phyloP scores from a whole-genome alignment of 2,113 vertebrate genomes.

The Ceyx margarethae region DNA sequence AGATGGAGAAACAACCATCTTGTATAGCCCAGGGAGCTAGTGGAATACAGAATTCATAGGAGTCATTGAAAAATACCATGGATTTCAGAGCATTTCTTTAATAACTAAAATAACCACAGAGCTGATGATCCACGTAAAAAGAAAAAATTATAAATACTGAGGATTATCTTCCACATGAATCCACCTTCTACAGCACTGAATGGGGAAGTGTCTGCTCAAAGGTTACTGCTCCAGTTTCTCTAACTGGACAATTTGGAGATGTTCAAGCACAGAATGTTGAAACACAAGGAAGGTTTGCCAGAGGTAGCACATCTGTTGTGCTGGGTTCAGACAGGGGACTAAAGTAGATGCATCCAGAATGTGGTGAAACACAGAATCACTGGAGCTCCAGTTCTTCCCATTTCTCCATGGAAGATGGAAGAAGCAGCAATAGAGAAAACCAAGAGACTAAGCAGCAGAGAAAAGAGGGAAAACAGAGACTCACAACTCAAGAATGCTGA shows the following conservation, averaged over 20 bases:
- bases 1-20: neutral
- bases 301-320: neutral
- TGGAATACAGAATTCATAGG: neutral
- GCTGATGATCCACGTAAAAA: neutral
- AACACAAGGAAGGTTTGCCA: neutral
- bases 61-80: neutral
- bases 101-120: neutral
- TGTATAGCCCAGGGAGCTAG: neutral
- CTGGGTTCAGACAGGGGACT: neutral
- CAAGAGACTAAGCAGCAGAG: neutral
- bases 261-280: neutral
- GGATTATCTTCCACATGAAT: neutral
- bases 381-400: neutral
- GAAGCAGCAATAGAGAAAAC: neutral
- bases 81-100: neutral
- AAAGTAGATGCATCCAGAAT: neutral
- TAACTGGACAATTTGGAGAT: neutral
- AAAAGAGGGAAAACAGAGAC: neutral
- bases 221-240: neutral
- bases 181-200: neutral
- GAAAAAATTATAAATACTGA: neutral
- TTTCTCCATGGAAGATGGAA: neutral
- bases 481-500: neutral
- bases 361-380: rapidly evolving
- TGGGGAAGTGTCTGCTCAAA: neutral